phyloP scores from a whole-genome alignment of 2,888 invertebrate species.

The Buathra laborator region DNA sequence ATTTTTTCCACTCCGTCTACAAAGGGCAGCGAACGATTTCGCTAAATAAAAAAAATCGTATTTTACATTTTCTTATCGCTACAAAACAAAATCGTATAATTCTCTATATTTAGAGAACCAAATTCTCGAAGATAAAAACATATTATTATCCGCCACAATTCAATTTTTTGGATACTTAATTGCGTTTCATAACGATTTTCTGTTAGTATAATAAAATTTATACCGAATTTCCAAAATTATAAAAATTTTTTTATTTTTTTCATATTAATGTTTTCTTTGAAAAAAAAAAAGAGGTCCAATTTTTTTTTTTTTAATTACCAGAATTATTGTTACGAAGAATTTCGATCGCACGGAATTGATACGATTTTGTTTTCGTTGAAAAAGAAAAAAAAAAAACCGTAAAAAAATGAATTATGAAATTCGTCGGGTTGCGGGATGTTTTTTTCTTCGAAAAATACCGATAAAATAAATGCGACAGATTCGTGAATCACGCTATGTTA shows the following conservation, averaged over 20 bases:
- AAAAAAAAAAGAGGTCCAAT: no score
- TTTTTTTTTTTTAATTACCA: no score
- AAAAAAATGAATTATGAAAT: background rate
- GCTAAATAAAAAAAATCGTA: background rate
- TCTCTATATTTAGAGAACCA: background rate
- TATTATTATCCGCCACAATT: background rate
- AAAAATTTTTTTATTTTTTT: no score
- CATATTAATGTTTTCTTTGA: no score
- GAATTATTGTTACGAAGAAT: background rate
- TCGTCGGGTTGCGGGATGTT: background rate
- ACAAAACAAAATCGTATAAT: background rate
- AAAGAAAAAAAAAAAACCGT: background rate
- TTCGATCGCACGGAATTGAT: background rate
- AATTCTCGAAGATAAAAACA: background rate
- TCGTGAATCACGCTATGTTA: conserved; percentile 20
- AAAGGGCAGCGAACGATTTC: background rate
- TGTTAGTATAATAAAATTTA: no score
- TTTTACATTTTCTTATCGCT: background rate
- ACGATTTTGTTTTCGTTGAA: background rate
- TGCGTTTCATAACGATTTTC: no score
- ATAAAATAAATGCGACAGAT: conserved; percentile 32
- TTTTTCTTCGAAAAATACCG: background rate
- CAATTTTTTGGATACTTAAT: background rate
- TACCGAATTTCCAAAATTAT: no score
- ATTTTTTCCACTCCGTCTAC: background rate